These are phyloP conservation scores for Hemibagrus guttatus DNA, from an alignment of 2,797 vertebrate species.

Conservation along the genomic window DNA sequence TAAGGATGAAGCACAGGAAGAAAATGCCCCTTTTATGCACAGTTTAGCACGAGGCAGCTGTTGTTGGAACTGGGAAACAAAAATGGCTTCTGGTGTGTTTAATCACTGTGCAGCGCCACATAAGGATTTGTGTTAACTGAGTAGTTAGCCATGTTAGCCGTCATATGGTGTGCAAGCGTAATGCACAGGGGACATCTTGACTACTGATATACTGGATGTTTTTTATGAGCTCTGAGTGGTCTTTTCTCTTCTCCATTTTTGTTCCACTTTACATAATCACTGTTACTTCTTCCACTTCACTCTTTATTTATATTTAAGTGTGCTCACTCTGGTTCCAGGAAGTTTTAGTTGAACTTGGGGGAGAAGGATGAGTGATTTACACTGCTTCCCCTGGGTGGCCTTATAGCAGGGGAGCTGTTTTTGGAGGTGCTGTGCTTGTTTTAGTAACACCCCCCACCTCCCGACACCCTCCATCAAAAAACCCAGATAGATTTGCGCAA, in stretches of 20 bases:
- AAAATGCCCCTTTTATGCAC: constrained; percentile 33
- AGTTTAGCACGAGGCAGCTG: neutral
- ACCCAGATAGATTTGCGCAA: constrained; percentile 31
- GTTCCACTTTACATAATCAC: constrained; percentile 15
- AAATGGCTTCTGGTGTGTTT: neutral
- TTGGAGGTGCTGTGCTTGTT: constrained; percentile 46
- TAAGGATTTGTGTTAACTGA: neutral
- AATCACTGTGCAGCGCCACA: neutral
- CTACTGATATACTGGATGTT: neutral
- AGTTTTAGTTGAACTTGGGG: constrained; percentile 70
- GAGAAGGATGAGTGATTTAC: constrained; percentile 63
- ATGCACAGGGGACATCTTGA: neutral
- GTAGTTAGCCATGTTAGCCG: neutral
- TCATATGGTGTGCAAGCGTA: neutral
- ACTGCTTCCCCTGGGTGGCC: constrained; percentile 62
- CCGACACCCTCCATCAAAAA: constrained; percentile 29
- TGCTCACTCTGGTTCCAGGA: constrained; percentile 67
- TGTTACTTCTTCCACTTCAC: constrained; percentile 57
- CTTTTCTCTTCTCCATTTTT: constrained; percentile 29
- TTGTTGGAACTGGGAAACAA: neutral
- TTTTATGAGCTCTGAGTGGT: neutral
- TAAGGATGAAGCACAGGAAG: constrained; percentile 42
- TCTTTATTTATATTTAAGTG: constrained; percentile 66
- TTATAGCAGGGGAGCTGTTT: constrained; percentile 42
- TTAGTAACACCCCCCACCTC: constrained; percentile 34